Conservation (phyloP, 2,113 vertebrate species). For the Rissa tridactyla region DNA sequence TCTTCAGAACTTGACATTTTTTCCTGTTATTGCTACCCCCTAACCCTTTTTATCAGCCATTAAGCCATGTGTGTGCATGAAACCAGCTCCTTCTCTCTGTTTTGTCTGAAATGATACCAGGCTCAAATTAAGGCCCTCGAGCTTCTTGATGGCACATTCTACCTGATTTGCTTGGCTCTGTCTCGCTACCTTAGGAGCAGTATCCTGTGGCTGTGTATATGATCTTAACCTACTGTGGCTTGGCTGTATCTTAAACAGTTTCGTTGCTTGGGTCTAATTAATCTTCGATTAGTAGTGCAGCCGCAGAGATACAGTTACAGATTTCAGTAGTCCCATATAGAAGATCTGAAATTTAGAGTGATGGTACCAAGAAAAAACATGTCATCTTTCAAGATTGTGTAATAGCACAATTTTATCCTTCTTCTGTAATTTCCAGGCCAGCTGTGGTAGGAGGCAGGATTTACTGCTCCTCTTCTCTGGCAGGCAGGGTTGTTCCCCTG, state of each 20-base stretch:
- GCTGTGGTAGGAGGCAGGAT: conserved; percentile 14
- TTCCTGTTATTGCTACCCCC: neutral
- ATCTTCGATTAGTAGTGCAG: neutral
- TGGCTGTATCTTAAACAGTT: neutral
- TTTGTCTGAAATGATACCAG: neutral
- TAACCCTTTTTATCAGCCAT: neutral
- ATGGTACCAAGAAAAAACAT: neutral
- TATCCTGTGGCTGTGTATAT: neutral
- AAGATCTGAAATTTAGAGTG: neutral
- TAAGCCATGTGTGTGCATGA: neutral
- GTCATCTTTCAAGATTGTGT: neutral
- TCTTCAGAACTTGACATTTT: neutral
- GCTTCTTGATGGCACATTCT: neutral
- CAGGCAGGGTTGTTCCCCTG: conserved; percentile 18
- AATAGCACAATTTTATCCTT: neutral
- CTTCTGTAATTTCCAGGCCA: neutral
- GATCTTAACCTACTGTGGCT: neutral
- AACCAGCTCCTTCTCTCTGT: neutral
- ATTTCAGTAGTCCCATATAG: neutral
- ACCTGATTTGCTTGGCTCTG: neutral
- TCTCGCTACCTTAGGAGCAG: neutral
- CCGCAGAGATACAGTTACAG: neutral
- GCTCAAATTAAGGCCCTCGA: neutral
- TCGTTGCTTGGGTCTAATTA: neutral
- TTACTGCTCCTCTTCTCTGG: conserved; percentile 3